Conservation (phyloP, 2,888 invertebrate genomes). For the Drosophila paramelanica region DNA sequence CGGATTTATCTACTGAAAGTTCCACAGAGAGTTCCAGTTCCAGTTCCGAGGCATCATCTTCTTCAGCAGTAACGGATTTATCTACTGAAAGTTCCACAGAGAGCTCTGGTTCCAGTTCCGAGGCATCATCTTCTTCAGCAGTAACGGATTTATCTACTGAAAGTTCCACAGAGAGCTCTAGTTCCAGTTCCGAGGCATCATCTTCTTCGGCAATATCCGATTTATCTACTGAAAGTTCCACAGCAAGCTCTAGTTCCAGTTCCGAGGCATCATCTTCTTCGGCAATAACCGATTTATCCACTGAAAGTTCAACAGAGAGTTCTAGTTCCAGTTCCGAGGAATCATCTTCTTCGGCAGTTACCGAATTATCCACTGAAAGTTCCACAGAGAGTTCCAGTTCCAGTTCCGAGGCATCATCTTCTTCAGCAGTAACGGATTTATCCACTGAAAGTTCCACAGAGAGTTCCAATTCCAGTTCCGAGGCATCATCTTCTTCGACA, state of each 20-base stretch:
- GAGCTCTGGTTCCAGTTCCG: not conserved
- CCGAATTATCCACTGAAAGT: not conserved
- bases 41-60: not conserved
- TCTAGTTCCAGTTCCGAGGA: not conserved
- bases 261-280: not conserved
- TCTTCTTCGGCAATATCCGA: not conserved
- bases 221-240: not conserved
- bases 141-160: not conserved
- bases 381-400: no score
- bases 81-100: constrained; percentile 15
- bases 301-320: constrained; percentile 3
- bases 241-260: not conserved
- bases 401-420: not conserved
- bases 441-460: constrained; percentile 12
- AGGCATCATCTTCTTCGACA: constrained; percentile 11
- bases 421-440: not conserved
- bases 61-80: constrained; percentile 3
- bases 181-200: not conserved
- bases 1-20: no score
- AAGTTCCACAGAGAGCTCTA: constrained; percentile 9
- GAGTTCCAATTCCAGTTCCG: constrained; percentile 4
- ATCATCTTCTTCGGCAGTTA: not conserved
- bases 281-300: not conserved
- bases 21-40: no score
- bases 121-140: not conserved